phyloP scores from a whole-genome alignment of 92 coral and sea anemone species.

The Pocillopora meandrina region DNA sequence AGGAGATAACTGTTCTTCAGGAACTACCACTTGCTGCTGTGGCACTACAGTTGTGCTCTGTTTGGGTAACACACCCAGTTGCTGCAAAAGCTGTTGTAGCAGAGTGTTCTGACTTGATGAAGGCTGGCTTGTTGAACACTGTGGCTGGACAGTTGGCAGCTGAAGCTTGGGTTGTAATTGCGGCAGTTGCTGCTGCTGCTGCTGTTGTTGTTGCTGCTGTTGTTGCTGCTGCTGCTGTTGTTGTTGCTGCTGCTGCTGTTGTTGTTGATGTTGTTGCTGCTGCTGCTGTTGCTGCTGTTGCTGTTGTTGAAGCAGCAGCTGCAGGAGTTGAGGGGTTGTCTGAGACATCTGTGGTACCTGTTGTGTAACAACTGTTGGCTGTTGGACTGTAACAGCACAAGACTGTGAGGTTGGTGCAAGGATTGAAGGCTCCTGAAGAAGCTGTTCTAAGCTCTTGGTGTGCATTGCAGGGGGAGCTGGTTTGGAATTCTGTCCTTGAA shows the following conservation, averaged over 20 bases:
- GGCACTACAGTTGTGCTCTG: background rate
- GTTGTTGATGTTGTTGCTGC: conserved; percentile 27
- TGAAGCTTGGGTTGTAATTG: conserved; percentile 51
- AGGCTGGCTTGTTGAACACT: conserved; percentile 43
- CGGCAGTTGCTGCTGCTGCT: conserved; percentile 16
- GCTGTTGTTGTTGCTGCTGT: background rate
- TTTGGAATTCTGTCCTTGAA: conserved; percentile 41
- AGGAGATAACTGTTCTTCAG: conserved; percentile 32
- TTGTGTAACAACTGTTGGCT: conserved; percentile 18
- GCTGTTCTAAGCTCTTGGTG: conserved; percentile 33
- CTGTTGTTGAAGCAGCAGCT: conserved; percentile 39
- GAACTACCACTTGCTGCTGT: conserved; percentile 21
- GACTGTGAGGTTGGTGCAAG: conserved; percentile 41
- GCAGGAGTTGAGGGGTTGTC: conserved; percentile 43
- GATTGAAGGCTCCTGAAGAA: conserved; percentile 41
- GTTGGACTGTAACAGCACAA: conserved; percentile 39
- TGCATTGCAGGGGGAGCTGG: conserved; percentile 22
- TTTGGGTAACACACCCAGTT: conserved; percentile 31
- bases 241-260: conserved; percentile 18
- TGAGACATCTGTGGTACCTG: conserved; percentile 43
- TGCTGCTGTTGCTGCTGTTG: conserved; percentile 17
- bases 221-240: conserved; percentile 40
- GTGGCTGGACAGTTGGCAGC: conserved; percentile 55
- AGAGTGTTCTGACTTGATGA: conserved; percentile 42
- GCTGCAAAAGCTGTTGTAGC: conserved; percentile 42